Base-by-base conservation (phyloP, 2,113 vertebrate species). In the Gambusia affinis region DNA sequence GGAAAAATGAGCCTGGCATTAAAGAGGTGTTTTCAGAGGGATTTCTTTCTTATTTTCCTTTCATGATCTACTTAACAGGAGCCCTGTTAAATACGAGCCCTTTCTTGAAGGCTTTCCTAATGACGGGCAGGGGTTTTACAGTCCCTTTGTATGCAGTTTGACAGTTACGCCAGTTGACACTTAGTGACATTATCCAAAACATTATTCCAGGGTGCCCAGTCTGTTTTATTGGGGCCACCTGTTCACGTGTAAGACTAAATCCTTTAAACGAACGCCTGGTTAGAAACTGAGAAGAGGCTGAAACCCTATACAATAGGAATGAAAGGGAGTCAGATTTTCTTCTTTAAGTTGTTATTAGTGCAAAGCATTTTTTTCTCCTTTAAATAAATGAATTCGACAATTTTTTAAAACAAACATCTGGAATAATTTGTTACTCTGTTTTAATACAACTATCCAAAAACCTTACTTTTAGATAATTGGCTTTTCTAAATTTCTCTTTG, bases 1-100 rank as follows among this genome's bases (percentile, higher is more conserved):
- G 89, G 87, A 85, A 89, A 91, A 92, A 87, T 61, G 75, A 89
- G 86, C 87, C 86, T 91, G 78, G 85, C 88, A 91, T 87, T 70
- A 91, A 91, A 89, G 68, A 81, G 72, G 73, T 67, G 69, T 70
- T 84, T 91, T 89, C 72, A 87, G 75, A 80, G 60, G 79, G 80
- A 86, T 84, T 86, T 82, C 64, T 54, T 82, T 91, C 82, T 85
- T 73, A 80, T 85, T 76, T 73, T 78, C 74, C 85, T 92, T 89
- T 91, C 82, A 88, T 85, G 85, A 91, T 85, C 76, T 84, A 85
- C 81, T 84, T 80, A 86, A 87, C 82, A 73, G 88, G 64, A 62
- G 72, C 5, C 29, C 80, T 78, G 73, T 91, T 91, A 92, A 92
- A 93, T 80, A 67, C 60, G 65, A 92, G 78, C 80, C 72, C 80